A percentile compares a stretch with the other conserved stretches of the same genome.
Conservation (phyloP, 1,140 invertebrate genomes). For the Cydia amplana region DNA sequence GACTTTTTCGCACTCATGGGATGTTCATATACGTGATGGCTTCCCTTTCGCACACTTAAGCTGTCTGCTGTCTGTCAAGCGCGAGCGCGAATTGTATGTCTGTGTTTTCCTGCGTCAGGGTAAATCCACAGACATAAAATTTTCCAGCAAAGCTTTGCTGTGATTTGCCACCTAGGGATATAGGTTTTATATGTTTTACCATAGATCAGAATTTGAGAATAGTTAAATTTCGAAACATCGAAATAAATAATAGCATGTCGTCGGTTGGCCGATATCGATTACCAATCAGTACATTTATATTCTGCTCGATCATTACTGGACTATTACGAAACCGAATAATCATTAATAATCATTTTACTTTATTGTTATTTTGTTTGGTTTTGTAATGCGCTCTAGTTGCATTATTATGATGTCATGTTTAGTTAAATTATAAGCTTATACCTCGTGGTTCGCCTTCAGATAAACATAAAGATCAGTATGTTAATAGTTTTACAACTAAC, state of each 20-base stretch:
- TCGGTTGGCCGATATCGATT: neutral
- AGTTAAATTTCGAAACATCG: neutral
- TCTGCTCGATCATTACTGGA: slow-evolving; percentile 11
- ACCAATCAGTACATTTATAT: neutral
- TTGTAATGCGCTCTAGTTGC: neutral
- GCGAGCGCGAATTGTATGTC: no score
- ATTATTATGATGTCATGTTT: neutral
- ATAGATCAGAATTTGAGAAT: neutral
- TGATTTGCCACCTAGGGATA: no score
- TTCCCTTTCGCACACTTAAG: no score
- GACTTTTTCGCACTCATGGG: no score
- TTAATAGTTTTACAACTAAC: no score
- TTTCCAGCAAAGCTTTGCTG: no score
- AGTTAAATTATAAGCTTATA: neutral
- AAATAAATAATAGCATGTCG: slow-evolving; percentile 12
- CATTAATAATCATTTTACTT: slow-evolving; percentile 3
- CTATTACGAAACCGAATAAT: slow-evolving; percentile 4
- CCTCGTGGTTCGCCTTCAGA: neutral
- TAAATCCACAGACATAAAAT: no score
- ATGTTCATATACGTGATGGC: no score
- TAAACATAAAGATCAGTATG: neutral
- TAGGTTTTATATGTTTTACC: neutral
- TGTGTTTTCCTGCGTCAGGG: no score
- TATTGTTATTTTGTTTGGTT: slow-evolving; percentile 17
- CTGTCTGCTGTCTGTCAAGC: no score